Percentiles rank a stretch among this genome's conserved stretches.
phyloP scores from a whole-genome alignment of 1,140 invertebrate genomes.

The Caerostris extrusa region DNA sequence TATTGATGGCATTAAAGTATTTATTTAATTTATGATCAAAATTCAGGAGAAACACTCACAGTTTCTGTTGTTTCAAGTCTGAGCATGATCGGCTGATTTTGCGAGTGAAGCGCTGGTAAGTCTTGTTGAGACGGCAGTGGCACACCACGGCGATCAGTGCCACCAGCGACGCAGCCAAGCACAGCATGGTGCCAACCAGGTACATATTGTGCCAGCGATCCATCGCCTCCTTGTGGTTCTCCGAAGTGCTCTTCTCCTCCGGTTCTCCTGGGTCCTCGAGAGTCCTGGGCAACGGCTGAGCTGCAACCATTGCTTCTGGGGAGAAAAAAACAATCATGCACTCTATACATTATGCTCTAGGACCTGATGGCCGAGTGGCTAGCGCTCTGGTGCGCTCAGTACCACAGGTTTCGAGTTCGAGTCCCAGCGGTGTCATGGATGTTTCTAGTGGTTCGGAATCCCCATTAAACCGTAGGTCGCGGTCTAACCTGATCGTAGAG shows the following conservation, averaged over 20 bases:
- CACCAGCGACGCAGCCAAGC: conserved; percentile 86
- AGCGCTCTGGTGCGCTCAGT: too few species aligned
- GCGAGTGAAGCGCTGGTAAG: conserved; percentile 84
- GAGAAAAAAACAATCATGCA: not conserved
- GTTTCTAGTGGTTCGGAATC: too few species aligned
- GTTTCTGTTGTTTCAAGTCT: conserved; percentile 77
- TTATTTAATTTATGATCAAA: not conserved
- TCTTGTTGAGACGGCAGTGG: conserved; percentile 87
- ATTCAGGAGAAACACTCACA: conserved; percentile 69
- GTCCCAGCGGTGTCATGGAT: too few species aligned
- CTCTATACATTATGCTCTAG: not conserved
- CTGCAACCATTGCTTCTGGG: conserved; percentile 69
- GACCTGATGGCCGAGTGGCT: too few species aligned
- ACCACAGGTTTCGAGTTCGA: too few species aligned
- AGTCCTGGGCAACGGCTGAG: conserved; percentile 69
- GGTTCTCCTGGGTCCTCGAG: conserved; percentile 69
- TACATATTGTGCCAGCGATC: conserved; percentile 88
- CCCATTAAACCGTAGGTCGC: too few species aligned
- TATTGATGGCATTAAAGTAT: too few species aligned
- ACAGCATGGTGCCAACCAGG: conserved; percentile 87
- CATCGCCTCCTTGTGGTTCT: conserved; percentile 9
- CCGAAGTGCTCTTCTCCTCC: not conserved
- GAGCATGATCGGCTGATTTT: conserved; percentile 76
- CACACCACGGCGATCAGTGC: conserved; percentile 87
- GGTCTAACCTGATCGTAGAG: too few species aligned